A percentile compares a stretch with the other conserved stretches of the same genome.
These are phyloP conservation scores for Apoderus coryli DNA, from an alignment of 2,888 invertebrate species.

Conservation along the genomic window DNA sequence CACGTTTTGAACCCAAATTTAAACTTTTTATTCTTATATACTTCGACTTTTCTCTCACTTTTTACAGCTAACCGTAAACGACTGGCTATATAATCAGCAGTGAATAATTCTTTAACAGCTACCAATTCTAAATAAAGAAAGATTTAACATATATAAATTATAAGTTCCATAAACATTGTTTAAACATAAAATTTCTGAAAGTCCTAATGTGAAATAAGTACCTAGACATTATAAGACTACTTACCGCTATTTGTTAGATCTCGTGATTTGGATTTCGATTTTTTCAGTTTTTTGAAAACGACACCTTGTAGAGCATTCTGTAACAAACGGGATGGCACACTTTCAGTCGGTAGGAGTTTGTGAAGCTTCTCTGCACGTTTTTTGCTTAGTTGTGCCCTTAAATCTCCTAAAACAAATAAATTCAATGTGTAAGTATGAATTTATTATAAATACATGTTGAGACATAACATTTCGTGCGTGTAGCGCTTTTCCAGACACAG, in stretches of 20 bases:
- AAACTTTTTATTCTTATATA: slow-evolving; percentile 17
- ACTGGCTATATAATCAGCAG: slow-evolving; percentile 20
- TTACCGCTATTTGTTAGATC: slow-evolving; percentile 22
- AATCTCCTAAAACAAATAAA: slow-evolving; percentile 28
- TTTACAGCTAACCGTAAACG: slow-evolving; percentile 16
- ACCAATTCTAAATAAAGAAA: slow-evolving; percentile 17
- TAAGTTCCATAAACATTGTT: too few species aligned
- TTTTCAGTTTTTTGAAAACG: slow-evolving; percentile 33
- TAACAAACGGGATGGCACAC: slow-evolving; percentile 34
- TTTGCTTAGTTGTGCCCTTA: slow-evolving; percentile 38
- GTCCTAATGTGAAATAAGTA: too few species aligned
- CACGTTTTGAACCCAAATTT: slow-evolving; percentile 14
- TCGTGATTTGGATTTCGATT: slow-evolving; percentile 24
- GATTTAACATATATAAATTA: too few species aligned
- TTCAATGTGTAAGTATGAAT: too few species aligned
- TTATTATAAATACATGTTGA: too few species aligned
- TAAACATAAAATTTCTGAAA: too few species aligned
- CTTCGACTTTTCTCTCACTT: slow-evolving; percentile 16
- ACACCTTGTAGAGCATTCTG: slow-evolving; percentile 39
- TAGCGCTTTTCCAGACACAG: too few species aligned
- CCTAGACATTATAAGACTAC: slow-evolving; percentile 12
- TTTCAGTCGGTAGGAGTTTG: slow-evolving; percentile 26
- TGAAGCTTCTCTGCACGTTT: slow-evolving; percentile 38
- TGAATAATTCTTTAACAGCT: slow-evolving; percentile 19
- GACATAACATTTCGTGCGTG: too few species aligned